Evolutionary conservation across 2,888 invertebrate genomes (phyloP).

Genomic region (Sinhomidia bicolor): DNA sequence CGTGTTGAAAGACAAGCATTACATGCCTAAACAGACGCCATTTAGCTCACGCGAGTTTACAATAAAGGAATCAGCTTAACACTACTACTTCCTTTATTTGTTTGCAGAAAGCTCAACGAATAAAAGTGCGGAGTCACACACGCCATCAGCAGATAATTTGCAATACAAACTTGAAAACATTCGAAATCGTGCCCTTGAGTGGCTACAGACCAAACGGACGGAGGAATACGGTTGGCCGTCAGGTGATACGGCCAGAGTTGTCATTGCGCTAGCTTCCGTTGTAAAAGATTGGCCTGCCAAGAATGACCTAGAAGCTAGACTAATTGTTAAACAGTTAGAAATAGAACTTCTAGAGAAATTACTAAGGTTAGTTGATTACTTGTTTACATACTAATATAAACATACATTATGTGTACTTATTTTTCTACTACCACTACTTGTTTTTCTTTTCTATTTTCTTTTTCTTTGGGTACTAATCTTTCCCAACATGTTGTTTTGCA

Average conservation of each 20-base stretch:
- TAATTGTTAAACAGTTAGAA: conserved; percentile 93
- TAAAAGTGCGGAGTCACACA: conserved; percentile 73
- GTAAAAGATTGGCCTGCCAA: conserved; percentile 82
- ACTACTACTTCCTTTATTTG: conserved; percentile 50
- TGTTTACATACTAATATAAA: conserved; percentile 63
- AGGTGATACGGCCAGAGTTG: conserved; percentile 91
- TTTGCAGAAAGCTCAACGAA: conserved; percentile 75
- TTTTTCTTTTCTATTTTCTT: background rate
- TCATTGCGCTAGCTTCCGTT: conserved; percentile 88
- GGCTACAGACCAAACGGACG: conserved; percentile 85
- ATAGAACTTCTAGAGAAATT: conserved; percentile 91
- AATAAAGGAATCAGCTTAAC: conserved; percentile 47
- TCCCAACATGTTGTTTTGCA: background rate
- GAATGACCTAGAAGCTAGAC: conserved; percentile 87
- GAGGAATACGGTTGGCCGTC: conserved; percentile 86
- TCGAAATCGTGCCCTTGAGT: conserved; percentile 86
- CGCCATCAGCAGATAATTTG: conserved; percentile 73
- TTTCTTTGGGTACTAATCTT: background rate
- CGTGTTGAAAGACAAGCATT: conserved; percentile 11
- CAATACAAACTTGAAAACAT: conserved; percentile 76
- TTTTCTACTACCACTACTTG: background rate
- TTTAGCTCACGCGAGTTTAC: conserved; percentile 48
- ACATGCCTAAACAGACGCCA: conserved; percentile 2
- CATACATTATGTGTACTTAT: background rate
- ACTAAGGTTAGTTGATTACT: conserved; percentile 86